Conservation (phyloP, 2,888 invertebrate genomes). For the Kuschelorhynchus macadamiae region DNA sequence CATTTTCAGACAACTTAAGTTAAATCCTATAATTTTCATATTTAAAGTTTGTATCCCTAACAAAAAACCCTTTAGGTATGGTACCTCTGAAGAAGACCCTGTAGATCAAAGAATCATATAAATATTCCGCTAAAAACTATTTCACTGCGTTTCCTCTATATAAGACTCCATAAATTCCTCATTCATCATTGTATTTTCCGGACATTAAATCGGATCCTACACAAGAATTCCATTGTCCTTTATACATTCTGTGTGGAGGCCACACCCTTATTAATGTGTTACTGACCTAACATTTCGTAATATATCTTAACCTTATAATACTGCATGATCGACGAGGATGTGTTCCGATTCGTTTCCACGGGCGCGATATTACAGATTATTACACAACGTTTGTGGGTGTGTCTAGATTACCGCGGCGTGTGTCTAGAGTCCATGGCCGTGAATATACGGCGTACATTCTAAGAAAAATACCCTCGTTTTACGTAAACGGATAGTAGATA, state of each 20-base stretch:
- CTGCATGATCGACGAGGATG: slow-evolving; percentile 3
- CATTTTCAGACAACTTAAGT: no score
- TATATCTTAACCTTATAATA: slow-evolving; percentile 13
- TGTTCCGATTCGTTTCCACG: slow-evolving; percentile 5
- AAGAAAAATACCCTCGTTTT: slow-evolving; percentile 14
- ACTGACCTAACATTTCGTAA: slow-evolving; percentile 10
- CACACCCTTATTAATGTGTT: background rate
- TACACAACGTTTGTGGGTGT: slow-evolving; percentile 33
- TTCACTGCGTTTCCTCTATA: background rate
- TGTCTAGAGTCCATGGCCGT: slow-evolving; percentile 37
- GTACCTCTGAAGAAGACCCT: no score
- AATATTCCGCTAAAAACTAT: background rate
- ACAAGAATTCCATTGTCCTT: background rate
- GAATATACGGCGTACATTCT: slow-evolving; percentile 9
- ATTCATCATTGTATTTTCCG: background rate
- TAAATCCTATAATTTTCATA: no score
- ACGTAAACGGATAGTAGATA: slow-evolving; percentile 18
- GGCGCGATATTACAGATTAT: slow-evolving; percentile 19
- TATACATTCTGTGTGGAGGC: background rate
- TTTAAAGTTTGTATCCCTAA: no score
- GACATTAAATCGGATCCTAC: background rate
- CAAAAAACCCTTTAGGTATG: no score
- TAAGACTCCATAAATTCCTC: no score
- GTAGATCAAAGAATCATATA: no score
- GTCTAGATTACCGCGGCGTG: slow-evolving; percentile 20